phyloP scores from a whole-genome alignment of 2,888 invertebrate genomes.

The Scaptomyza polygonia region DNA sequence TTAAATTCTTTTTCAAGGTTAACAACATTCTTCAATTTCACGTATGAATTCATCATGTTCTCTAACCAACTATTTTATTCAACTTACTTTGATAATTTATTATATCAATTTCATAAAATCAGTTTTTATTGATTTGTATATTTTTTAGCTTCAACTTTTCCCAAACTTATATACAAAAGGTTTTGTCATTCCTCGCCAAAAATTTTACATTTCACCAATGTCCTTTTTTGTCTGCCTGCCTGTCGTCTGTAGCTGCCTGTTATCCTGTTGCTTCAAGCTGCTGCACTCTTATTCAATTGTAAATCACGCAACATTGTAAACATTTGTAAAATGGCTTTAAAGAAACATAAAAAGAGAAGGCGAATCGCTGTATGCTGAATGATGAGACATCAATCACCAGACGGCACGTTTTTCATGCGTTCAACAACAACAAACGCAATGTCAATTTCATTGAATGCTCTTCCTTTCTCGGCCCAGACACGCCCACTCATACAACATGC shows the following conservation, averaged over 20 bases:
- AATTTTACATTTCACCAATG: slow-evolving; percentile 46
- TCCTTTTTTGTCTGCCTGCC: background rate
- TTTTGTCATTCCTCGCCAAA: slow-evolving; percentile 23
- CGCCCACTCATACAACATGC: slow-evolving; percentile 37
- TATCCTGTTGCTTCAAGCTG: slow-evolving; percentile 26
- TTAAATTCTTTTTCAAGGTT: slow-evolving; percentile 60
- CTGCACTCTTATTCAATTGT: slow-evolving; percentile 72
- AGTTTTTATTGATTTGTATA: too few relatives aligned
- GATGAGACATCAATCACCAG: slow-evolving; percentile 74
- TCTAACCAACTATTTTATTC: too few relatives aligned
- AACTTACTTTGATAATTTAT: too few relatives aligned
- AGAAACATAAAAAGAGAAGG: slow-evolving; percentile 23
- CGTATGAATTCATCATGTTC: too few relatives aligned
- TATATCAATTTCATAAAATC: too few relatives aligned
- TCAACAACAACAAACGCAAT: slow-evolving; percentile 62
- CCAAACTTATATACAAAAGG: slow-evolving; percentile 10
- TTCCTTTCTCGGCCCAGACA: slow-evolving; percentile 13
- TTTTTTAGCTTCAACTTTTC: too few relatives aligned
- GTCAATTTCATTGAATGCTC: slow-evolving; percentile 69
- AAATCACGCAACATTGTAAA: slow-evolving; percentile 79
- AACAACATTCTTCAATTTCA: slow-evolving; percentile 44
- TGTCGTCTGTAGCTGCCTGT: background rate
- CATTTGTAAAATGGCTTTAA: slow-evolving; percentile 77
- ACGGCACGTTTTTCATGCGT: slow-evolving; percentile 68
- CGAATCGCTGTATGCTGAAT: slow-evolving; percentile 59